Evolutionary conservation across 2,113 vertebrate genomes (phyloP).

Genomic region (Stegastes partitus): DNA sequence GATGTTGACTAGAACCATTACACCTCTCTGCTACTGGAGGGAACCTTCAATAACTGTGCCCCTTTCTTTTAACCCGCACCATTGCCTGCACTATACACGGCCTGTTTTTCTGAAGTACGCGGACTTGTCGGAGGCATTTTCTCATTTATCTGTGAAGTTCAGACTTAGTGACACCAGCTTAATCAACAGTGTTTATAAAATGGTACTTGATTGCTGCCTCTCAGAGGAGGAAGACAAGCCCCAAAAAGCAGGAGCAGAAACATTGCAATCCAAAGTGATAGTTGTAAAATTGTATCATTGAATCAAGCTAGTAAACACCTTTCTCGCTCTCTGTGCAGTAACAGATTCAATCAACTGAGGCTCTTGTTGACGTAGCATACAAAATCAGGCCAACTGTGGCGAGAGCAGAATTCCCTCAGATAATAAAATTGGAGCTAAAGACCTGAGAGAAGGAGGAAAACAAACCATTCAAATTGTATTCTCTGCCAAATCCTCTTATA

Average conservation of each 20-base stretch:
- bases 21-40: background rate
- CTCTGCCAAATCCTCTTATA: conserved; percentile 61
- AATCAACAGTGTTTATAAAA: conserved; percentile 26
- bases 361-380: conserved; percentile 61
- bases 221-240: background rate
- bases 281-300: conserved; percentile 31
- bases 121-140: conserved; percentile 22
- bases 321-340: conserved; percentile 35
- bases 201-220: conserved; percentile 7
- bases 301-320: conserved; percentile 49
- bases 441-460: conserved; percentile 55
- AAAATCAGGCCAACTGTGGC: conserved; percentile 62
- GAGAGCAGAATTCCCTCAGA: conserved; percentile 50
- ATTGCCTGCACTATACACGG: background rate
- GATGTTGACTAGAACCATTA: background rate
- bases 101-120: conserved; percentile 13
- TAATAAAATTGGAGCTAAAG: conserved; percentile 68
- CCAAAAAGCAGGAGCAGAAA: conserved; percentile 25
- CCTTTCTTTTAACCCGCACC: background rate
- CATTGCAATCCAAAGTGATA: conserved; percentile 51
- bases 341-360: conserved; percentile 60
- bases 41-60: background rate
- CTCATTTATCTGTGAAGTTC: conserved; percentile 26
- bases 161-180: background rate
- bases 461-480: conserved; percentile 63